phyloP scores from a whole-genome alignment of 2,797 vertebrate genomes.

The Streptopelia turtur region DNA sequence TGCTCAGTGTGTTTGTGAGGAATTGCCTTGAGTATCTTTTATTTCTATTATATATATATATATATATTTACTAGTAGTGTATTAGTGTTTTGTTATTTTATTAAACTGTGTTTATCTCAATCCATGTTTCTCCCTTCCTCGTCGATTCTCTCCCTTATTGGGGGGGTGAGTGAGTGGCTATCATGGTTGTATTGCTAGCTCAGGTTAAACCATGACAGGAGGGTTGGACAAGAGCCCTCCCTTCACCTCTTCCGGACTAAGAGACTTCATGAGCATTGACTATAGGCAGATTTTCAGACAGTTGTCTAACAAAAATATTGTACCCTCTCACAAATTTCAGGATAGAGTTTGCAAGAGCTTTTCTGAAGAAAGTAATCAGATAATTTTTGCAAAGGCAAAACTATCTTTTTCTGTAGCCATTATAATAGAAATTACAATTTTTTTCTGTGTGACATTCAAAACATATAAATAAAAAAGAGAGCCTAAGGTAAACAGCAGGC shows the following conservation, averaged over 20 bases:
- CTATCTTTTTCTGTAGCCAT: not conserved
- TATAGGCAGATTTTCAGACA: not conserved
- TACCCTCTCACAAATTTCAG: not conserved
- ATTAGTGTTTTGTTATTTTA: too few relatives aligned
- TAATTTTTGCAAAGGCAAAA: not conserved
- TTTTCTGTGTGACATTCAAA: not conserved
- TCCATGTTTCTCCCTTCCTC: too few relatives aligned
- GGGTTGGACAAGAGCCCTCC: not conserved
- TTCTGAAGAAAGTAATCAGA: not conserved
- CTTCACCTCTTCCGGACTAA: not conserved
- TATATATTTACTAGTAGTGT: too few relatives aligned
- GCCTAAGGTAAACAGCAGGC: not conserved
- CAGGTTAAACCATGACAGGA: too few relatives aligned
- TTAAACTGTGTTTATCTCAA: too few relatives aligned
- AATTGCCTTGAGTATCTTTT: too few relatives aligned
- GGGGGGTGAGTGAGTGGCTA: too few relatives aligned
- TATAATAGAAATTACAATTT: not conserved
- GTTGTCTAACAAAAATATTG: not conserved
- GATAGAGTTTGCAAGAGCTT: not conserved
- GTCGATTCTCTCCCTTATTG: too few relatives aligned
- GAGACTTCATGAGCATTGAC: not conserved
- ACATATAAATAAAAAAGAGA: not conserved
- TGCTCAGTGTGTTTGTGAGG: too few relatives aligned
- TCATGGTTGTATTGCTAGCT: too few relatives aligned
- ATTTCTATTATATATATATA: too few relatives aligned